These are phyloP conservation scores for Drosophila watanabei DNA, from an alignment of 1,140 invertebrate species.

Conservation along the genomic window DNA sequence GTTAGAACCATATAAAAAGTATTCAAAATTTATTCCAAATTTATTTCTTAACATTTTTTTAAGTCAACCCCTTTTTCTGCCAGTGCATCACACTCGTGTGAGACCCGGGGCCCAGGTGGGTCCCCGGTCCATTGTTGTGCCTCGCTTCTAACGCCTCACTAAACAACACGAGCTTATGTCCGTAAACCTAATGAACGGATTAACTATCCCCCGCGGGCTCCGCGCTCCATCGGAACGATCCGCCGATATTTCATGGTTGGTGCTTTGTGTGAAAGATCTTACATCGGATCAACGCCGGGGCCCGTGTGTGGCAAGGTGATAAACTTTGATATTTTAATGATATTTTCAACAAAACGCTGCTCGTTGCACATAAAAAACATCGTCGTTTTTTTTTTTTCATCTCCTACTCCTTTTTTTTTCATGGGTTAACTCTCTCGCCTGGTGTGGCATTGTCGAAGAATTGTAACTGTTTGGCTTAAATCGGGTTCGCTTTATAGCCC, in stretches of 20 bases:
- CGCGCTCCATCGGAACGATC: conserved; percentile 7
- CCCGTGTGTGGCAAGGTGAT: conserved; percentile 79
- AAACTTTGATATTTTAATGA: conserved; percentile 85
- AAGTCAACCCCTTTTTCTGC: background rate
- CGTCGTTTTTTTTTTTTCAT: conserved; percentile 7
- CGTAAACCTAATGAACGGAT: conserved; percentile 84
- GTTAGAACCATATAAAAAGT: background rate
- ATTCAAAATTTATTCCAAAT: background rate
- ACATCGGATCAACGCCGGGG: conserved; percentile 50
- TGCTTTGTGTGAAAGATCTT: conserved; percentile 53
- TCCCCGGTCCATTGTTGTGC: conserved; percentile 59
- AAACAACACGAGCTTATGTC: conserved; percentile 81
- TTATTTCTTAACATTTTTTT: background rate
- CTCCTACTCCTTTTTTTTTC: background rate
- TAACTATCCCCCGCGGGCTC: conserved; percentile 50
- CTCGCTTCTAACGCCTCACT: conserved; percentile 78
- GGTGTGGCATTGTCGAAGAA: conserved; percentile 50
- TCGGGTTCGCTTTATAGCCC: conserved; percentile 74
- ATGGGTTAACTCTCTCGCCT: conserved; percentile 27
- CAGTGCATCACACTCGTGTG: background rate
- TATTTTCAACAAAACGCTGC: conserved; percentile 83
- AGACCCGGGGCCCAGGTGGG: conserved; percentile 29
- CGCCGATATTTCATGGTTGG: conserved; percentile 21
- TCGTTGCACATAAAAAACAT: conserved; percentile 79
- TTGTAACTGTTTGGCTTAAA: conserved; percentile 78